Evolutionary conservation across 2,113 vertebrate species (phyloP), one percentile per base, ranked within the genome.

Genomic region (Channa argus): DNA sequence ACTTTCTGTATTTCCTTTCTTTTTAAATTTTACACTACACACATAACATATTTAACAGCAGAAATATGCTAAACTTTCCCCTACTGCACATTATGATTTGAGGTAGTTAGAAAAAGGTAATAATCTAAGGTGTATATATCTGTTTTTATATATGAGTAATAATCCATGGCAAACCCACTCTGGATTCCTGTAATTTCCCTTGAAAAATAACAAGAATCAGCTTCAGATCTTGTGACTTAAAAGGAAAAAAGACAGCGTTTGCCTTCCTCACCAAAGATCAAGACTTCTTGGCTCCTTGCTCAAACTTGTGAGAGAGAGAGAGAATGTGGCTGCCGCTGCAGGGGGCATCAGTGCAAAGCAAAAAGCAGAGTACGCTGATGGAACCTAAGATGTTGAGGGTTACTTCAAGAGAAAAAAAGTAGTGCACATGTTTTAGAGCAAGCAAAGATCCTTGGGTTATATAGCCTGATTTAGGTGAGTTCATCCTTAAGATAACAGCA

Each of bases 101-200:
- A 68, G 5, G n/a, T 0, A 24, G 24, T 24, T 24, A 24, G 24
- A 24, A 24, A 24, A 24, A 24, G 24, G 24, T 24, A 24, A 24
- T 24, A 24, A 24, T 24, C 24, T 24, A 24, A 24, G 24, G 24
- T 24, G 24, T 24, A 24, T 24, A 24, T 24, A 24, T 24, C 24
- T 24, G 24, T 24, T 1, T 24, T 24, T 24, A 24, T 24, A 24
- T 24, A 24, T 24, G 24, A 24, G 24, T 24, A 24, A 24, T 71
- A 50, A 59, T 62, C 41, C 14, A 38, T 68, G 77, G 67, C 63
- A 85, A 56, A 68, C 59, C 13, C 45, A 24, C 46, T 63, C 4
- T 63, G 82, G 63, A 52, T 86, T 84, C 76, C 71, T 87, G 80
- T 73, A 49, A 82, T 88, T 91, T 77, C 8, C 67, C 68, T 55